Conservation (phyloP, 2,113 vertebrate species). For the Narcine bancroftii region DNA sequence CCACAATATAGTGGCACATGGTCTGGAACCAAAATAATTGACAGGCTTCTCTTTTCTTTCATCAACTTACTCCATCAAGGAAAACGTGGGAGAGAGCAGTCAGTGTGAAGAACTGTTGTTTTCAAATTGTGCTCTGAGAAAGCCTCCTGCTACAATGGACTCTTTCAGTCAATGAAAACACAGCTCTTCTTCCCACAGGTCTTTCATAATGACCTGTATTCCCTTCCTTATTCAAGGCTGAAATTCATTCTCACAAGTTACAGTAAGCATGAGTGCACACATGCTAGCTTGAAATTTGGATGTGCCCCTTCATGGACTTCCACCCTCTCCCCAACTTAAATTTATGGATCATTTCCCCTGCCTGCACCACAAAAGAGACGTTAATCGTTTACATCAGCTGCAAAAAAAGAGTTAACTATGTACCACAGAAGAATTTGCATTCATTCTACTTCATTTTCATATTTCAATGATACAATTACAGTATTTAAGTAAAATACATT, state of each 20-base stretch:
- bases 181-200: conserved; percentile 29
- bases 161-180: conserved; percentile 27
- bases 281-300: not conserved
- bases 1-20: not conserved
- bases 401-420: not conserved
- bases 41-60: conserved; percentile 25
- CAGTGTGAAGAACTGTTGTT: conserved; percentile 28
- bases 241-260: conserved; percentile 29
- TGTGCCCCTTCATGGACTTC: not conserved
- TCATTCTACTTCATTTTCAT: not conserved
- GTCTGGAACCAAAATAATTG: conserved; percentile 28
- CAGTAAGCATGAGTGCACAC: conserved; percentile 8
- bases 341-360: not conserved
- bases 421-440: not conserved
- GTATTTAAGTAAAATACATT: not conserved
- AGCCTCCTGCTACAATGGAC: conserved; percentile 7
- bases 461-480: not conserved
- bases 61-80: not conserved
- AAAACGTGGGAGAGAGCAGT: not conserved
- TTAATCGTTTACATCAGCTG: not conserved
- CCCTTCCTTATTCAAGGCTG: conserved; percentile 18
- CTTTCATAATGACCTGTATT: conserved; percentile 17
- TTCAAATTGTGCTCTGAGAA: conserved; percentile 33
- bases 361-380: not conserved
- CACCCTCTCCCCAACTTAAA: not conserved